A percentile compares a stretch with the other conserved stretches of the same genome.
These are phyloP conservation scores for Poliocrania exsul DNA, from an alignment of 2,797 vertebrate species.

Conservation along the genomic window DNA sequence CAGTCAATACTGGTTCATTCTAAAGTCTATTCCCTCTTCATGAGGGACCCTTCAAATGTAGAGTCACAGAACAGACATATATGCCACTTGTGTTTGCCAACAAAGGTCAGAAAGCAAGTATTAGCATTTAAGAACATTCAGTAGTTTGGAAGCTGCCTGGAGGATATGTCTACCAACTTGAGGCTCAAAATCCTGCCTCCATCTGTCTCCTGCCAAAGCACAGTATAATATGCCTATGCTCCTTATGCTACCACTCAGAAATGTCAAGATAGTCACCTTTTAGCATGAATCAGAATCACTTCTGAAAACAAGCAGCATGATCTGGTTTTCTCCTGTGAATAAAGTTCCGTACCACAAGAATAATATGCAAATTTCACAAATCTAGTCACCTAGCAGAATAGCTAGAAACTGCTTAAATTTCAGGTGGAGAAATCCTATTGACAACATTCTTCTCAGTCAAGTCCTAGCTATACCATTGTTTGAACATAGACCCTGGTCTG, in stretches of 20 bases:
- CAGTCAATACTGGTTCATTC: neutral
- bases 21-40: neutral
- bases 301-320: neutral
- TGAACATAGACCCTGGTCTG: neutral
- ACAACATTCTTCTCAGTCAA: neutral
- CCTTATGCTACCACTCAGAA: constrained; percentile 21
- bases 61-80: neutral
- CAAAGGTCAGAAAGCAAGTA: constrained; percentile 5
- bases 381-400: neutral
- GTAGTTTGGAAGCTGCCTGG: neutral
- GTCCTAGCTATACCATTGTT: neutral
- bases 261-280: constrained; percentile 13
- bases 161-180: neutral
- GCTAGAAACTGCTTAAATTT: neutral
- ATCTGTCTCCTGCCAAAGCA: constrained; percentile 38
- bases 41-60: neutral
- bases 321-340: neutral
- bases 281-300: neutral
- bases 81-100: fast-evolving
- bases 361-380: neutral
- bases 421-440: neutral
- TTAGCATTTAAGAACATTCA: constrained; percentile 6
- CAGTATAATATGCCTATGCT: neutral
- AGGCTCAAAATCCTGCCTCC: constrained; percentile 14
- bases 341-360: neutral